Conservation (phyloP, 2,888 invertebrate species). For the Scelioninae gen. 1 region DNA sequence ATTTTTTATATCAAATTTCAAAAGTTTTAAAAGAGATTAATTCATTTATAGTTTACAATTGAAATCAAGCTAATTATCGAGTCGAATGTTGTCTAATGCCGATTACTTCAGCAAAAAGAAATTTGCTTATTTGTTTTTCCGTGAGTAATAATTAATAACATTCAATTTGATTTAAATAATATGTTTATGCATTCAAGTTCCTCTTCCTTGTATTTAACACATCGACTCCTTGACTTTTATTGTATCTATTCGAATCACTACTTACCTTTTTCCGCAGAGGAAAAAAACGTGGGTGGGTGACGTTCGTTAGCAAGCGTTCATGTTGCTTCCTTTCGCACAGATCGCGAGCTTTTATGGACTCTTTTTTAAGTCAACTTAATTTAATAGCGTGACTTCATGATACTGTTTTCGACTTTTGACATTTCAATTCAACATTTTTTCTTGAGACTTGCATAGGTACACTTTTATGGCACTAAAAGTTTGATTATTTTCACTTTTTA, state of each 20-base stretch:
- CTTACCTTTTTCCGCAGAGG: slow-evolving; percentile 52
- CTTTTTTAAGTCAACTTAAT: slow-evolving; percentile 39
- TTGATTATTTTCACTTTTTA: no score
- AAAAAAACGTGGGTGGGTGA: slow-evolving; percentile 62
- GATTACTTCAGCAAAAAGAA: slow-evolving; percentile 53
- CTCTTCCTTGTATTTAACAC: slow-evolving; percentile 68
- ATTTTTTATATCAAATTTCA: neutral
- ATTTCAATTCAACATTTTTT: neutral
- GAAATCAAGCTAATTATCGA: slow-evolving; percentile 4
- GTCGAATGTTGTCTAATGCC: neutral
- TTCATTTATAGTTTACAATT: slow-evolving; percentile 1
- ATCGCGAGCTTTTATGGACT: slow-evolving; percentile 52
- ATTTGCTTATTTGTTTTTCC: slow-evolving; percentile 56
- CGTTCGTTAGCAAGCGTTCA: slow-evolving; percentile 53
- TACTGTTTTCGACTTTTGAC: slow-evolving; percentile 39
- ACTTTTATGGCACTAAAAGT: no score
- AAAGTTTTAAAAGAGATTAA: slow-evolving; percentile 1
- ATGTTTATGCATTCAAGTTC: slow-evolving; percentile 62
- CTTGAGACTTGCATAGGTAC: neutral
- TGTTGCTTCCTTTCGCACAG: slow-evolving; percentile 46
- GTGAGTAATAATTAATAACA: slow-evolving; percentile 63
- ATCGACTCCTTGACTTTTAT: slow-evolving; percentile 65
- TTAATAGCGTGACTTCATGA: slow-evolving; percentile 31
- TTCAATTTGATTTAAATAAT: slow-evolving; percentile 62
- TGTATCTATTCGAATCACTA: slow-evolving; percentile 51